Conservation (phyloP, 2,797 vertebrate species). For the Morelia viridis region DNA sequence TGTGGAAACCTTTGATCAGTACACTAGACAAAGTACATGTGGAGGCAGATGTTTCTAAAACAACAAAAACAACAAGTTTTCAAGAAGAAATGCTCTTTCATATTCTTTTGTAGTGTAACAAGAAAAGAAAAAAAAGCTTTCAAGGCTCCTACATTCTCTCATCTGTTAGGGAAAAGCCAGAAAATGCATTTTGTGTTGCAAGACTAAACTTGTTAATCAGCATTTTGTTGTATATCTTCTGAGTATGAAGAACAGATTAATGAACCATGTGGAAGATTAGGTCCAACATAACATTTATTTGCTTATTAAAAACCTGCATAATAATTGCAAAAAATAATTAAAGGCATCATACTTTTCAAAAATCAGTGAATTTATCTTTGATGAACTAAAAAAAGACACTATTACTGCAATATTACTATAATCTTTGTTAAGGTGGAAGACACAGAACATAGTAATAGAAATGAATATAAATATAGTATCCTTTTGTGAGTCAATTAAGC, state of each 20-base stretch:
- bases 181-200: not conserved
- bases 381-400: not conserved
- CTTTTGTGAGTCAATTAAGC: not conserved
- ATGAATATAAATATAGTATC: not conserved
- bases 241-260: not conserved
- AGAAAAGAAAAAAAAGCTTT: not conserved
- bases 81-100: not conserved
- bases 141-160: not conserved
- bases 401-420: not conserved
- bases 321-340: not conserved
- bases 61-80: not conserved
- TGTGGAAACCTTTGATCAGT: not conserved
- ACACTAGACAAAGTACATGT: not conserved
- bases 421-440: not conserved
- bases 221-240: not conserved
- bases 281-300: not conserved
- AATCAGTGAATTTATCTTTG: not conserved
- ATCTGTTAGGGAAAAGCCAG: not conserved
- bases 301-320: not conserved
- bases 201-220: not conserved
- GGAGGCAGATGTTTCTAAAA: not conserved
- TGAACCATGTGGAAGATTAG: not conserved
- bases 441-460: not conserved
- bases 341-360: not conserved
- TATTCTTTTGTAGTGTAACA: not conserved